Percentiles rank a stretch among this genome's conserved stretches.
Evolutionary conservation across 92 coral and sea anemone genomes (phyloP).

Genomic region (Hydrozoanthus gracilis): DNA sequence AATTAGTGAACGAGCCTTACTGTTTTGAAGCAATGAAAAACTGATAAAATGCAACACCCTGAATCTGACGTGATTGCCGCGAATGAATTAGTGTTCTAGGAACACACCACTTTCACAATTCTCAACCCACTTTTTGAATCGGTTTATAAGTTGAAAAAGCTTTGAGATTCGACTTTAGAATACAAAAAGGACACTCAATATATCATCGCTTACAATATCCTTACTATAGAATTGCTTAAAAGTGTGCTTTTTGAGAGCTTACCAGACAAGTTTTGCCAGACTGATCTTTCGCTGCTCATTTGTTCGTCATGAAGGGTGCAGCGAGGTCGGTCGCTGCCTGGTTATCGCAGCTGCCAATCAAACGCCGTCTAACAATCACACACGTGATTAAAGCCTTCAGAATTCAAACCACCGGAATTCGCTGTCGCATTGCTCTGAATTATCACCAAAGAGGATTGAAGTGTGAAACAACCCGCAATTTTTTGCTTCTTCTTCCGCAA

Average conservation of each 20-base stretch:
- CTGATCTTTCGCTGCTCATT: constrained; percentile 38
- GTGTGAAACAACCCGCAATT: not conserved
- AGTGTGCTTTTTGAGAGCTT: constrained; percentile 38
- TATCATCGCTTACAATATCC: constrained; percentile 1
- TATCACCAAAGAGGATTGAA: not conserved
- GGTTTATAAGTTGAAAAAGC: constrained; percentile 34
- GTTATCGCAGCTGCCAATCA: constrained; percentile 85
- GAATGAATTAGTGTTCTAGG: constrained; percentile 29
- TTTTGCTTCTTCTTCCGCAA: constrained; percentile 2
- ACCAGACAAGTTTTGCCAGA: constrained; percentile 42
- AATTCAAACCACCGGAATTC: constrained; percentile 77
- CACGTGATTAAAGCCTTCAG: constrained; percentile 77
- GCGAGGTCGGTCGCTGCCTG: constrained; percentile 66
- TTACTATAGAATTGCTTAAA: constrained; percentile 7
- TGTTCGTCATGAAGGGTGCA: constrained; percentile 47
- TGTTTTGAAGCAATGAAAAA: constrained; percentile 6
- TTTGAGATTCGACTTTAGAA: not conserved
- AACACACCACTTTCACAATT: constrained; percentile 40
- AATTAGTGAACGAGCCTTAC: not conserved
- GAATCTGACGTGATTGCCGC: constrained; percentile 8
- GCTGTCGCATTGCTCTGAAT: constrained; percentile 47
- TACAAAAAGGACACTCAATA: constrained; percentile 32
- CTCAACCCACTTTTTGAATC: constrained; percentile 34
- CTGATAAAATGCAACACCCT: constrained; percentile 34
- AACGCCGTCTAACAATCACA: constrained; percentile 73